These are phyloP conservation scores for Mactromeris polynyma DNA, from an alignment of 2,888 invertebrate species.

Conservation along the genomic window DNA sequence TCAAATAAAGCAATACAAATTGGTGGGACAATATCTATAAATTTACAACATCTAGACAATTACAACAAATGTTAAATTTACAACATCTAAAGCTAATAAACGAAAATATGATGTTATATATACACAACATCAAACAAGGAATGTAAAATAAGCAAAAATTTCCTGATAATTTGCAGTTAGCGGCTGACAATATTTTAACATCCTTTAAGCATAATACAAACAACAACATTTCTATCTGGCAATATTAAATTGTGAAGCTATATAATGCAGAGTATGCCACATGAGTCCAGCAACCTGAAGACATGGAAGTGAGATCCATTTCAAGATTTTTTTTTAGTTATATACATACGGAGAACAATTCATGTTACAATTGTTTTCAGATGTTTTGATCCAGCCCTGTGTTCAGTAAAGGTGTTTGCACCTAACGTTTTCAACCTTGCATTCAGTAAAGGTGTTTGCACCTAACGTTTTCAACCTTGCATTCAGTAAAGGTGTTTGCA, in stretches of 20 bases:
- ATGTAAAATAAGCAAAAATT: background rate
- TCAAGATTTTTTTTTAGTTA: too few relatives aligned
- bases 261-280: background rate
- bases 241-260: background rate
- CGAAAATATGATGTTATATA: background rate
- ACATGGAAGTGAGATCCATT: too few relatives aligned
- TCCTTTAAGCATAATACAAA: background rate
- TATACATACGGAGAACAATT: too few relatives aligned
- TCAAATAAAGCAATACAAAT: background rate
- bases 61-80: slow-evolving; percentile 13
- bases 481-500: too few relatives aligned
- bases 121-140: background rate
- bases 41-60: background rate
- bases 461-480: too few relatives aligned
- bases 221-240: background rate
- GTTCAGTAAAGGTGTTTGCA: too few relatives aligned
- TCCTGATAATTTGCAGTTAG: background rate
- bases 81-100: slow-evolving; percentile 2
- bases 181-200: background rate
- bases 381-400: too few relatives aligned
- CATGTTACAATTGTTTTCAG: too few relatives aligned
- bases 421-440: too few relatives aligned
- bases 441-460: too few relatives aligned
- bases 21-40: background rate
- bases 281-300: background rate